These are phyloP conservation scores for Miichthys miiuy DNA, from an alignment of 2,797 vertebrate genomes.

Conservation along the genomic window DNA sequence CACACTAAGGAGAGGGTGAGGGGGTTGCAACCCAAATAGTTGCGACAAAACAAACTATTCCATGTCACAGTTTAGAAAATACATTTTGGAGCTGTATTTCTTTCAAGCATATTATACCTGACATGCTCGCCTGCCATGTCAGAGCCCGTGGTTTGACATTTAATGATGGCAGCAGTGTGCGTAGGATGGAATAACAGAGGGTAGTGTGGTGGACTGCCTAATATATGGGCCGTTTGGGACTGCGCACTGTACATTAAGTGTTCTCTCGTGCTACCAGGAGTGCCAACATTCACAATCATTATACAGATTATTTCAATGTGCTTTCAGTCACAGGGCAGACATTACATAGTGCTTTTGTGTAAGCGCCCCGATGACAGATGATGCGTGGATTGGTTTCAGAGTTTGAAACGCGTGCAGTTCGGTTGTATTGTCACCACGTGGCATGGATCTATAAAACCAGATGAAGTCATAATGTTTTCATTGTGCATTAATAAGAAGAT, in stretches of 20 bases:
- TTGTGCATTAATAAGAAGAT: neutral
- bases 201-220: slow-evolving; percentile 14
- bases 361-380: slow-evolving; percentile 13
- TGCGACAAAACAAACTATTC: neutral
- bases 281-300: slow-evolving; percentile 54
- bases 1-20: too few species aligned
- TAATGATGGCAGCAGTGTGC: slow-evolving; percentile 49
- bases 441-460: neutral
- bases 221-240: slow-evolving; percentile 53
- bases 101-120: slow-evolving; percentile 31
- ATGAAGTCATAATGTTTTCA: neutral
- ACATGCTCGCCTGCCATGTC: slow-evolving; percentile 27
- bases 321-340: slow-evolving; percentile 31
- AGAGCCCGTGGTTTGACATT: slow-evolving; percentile 41
- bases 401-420: slow-evolving; percentile 7
- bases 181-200: slow-evolving; percentile 50
- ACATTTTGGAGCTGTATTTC: slow-evolving; percentile 9
- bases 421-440: slow-evolving; percentile 22
- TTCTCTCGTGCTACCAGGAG: slow-evolving; percentile 23
- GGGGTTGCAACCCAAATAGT: too few species aligned
- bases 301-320: slow-evolving; percentile 50
- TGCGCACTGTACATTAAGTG: slow-evolving; percentile 45
- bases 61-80: slow-evolving; percentile 5
- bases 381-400: slow-evolving; percentile 7
- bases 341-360: slow-evolving; percentile 47